A percentile compares a stretch with the other conserved stretches of the same genome.
phyloP scores from a whole-genome alignment of 2,797 vertebrate genomes.

The Pogoniulus pusillus region DNA sequence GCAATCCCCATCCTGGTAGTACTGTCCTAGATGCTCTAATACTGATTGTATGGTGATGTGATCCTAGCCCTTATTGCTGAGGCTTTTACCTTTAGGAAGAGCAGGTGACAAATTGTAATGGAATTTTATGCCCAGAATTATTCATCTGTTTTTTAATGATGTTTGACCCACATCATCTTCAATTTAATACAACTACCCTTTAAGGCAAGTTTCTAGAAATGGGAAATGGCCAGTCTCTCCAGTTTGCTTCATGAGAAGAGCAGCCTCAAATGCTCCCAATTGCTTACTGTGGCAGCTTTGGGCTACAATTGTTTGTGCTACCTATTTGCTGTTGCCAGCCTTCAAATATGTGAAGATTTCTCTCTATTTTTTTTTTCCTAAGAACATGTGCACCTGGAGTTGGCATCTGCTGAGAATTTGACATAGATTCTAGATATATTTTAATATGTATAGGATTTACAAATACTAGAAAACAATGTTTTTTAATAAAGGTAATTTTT shows the following conservation, averaged over 20 bases:
- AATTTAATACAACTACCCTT: background rate
- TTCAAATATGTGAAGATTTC: background rate
- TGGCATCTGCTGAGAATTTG: background rate
- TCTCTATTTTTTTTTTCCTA: background rate
- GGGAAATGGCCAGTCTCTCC: background rate
- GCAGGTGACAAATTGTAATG: background rate
- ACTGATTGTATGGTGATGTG: fast-evolving
- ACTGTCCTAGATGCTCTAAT: background rate
- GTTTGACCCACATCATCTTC: background rate
- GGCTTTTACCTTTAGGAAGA: background rate
- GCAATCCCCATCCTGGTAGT: background rate
- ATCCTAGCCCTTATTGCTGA: background rate
- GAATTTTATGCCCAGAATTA: background rate
- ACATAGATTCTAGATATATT: background rate
- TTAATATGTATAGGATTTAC: background rate
- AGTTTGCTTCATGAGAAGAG: background rate
- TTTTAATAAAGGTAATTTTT: background rate
- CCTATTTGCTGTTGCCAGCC: background rate
- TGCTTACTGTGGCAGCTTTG: background rate
- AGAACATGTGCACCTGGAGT: background rate
- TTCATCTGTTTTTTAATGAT: background rate
- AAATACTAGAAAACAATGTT: background rate
- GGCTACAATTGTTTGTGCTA: background rate
- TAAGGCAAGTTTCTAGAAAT: background rate
- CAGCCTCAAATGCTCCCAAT: background rate